Percentiles rank a stretch among this genome's conserved stretches.
These are phyloP conservation scores for Drosophila prolongata DNA, from an alignment of 2,888 invertebrate species.

Conservation along the genomic window DNA sequence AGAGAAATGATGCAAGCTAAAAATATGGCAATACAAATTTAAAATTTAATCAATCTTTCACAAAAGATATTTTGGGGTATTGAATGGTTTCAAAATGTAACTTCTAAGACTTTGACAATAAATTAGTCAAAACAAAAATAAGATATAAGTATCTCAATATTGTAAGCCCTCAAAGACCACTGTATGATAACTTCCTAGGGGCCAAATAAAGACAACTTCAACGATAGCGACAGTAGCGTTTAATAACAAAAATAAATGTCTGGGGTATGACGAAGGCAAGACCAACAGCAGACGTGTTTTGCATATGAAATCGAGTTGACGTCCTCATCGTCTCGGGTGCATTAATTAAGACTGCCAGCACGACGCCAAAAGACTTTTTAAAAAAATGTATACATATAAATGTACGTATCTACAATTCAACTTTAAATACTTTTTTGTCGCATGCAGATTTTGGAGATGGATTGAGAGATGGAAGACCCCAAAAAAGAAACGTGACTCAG, in stretches of 20 bases:
- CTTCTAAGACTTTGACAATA: too few species aligned
- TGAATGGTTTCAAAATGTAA: too few species aligned
- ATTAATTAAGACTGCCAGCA: constrained; percentile 65
- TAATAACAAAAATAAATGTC: constrained; percentile 14
- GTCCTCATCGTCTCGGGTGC: constrained; percentile 43
- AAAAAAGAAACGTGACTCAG: constrained; percentile 67
- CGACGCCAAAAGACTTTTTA: constrained; percentile 42
- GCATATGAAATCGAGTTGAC: constrained; percentile 57
- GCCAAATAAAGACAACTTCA: constrained; percentile 9
- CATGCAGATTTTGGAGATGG: constrained; percentile 54
- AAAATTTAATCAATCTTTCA: too few species aligned
- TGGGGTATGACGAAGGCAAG: constrained; percentile 19
- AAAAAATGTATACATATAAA: constrained; percentile 10
- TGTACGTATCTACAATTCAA: constrained; percentile 58
- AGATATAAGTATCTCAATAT: neutral
- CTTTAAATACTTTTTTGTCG: constrained; percentile 56
- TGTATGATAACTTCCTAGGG: constrained; percentile 9
- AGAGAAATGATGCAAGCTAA: too few species aligned
- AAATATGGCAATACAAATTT: too few species aligned
- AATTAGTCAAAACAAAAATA: too few species aligned
- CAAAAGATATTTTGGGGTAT: too few species aligned
- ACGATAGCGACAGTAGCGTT: constrained; percentile 23
- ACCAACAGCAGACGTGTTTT: constrained; percentile 54
- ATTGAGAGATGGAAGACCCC: constrained; percentile 52
- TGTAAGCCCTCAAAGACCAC: neutral